Evolutionary conservation across 2,888 invertebrate species (phyloP).

Genomic region (Fragum fragum): DNA sequence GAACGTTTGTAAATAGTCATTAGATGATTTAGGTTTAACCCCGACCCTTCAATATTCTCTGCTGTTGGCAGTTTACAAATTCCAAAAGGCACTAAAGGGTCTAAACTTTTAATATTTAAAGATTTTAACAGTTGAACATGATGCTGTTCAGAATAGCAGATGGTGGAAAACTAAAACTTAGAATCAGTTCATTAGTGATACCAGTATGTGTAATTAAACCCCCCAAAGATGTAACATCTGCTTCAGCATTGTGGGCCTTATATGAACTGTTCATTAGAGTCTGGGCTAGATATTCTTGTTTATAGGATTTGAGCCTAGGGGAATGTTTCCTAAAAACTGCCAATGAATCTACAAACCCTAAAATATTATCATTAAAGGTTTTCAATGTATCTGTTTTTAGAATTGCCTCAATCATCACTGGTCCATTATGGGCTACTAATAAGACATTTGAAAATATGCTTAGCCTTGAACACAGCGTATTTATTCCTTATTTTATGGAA

Average conservation of each 20-base stretch:
- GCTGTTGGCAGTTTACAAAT: slow-evolving; percentile 34
- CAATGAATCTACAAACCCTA: slow-evolving; percentile 39
- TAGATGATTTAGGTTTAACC: slow-evolving; percentile 32
- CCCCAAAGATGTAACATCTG: slow-evolving; percentile 38
- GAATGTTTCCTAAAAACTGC: slow-evolving; percentile 31
- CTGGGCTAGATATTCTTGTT: slow-evolving; percentile 37
- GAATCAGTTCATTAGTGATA: background rate
- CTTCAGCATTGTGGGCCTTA: slow-evolving; percentile 47
- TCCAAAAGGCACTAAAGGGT: slow-evolving; percentile 22
- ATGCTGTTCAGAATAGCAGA: slow-evolving; percentile 8
- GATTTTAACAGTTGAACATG: slow-evolving; percentile 32
- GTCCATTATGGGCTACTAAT: slow-evolving; percentile 56
- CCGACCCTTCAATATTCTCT: slow-evolving; percentile 55
- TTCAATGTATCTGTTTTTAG: background rate
- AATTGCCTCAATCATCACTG: slow-evolving; percentile 28
- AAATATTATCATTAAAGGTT: slow-evolving; percentile 19
- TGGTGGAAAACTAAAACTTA: slow-evolving; percentile 15
- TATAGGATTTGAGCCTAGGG: slow-evolving; percentile 31
- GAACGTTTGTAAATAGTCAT: slow-evolving; percentile 11
- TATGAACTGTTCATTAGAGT: slow-evolving; percentile 28
- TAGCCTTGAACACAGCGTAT: slow-evolving; percentile 36
- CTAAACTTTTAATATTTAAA: slow-evolving; percentile 28
- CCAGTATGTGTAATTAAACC: background rate
- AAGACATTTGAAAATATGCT: slow-evolving; percentile 30
- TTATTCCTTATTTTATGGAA: slow-evolving; percentile 8